A percentile compares a stretch with the other conserved stretches of the same genome.
Conservation (phyloP, 2,888 invertebrate species). For the Trissonchulus sp. region DNA sequence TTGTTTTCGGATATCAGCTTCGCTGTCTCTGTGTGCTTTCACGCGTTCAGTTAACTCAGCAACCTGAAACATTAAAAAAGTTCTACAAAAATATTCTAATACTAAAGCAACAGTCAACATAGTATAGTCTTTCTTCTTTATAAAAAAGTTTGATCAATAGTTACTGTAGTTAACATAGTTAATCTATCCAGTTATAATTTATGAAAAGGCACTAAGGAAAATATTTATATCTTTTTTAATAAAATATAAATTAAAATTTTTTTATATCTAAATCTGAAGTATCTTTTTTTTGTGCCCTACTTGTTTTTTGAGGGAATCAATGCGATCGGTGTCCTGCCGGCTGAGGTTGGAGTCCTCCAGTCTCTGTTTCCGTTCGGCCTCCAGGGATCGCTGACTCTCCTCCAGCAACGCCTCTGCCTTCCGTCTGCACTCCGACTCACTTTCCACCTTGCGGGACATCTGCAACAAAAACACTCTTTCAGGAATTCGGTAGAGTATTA, state of each 20-base stretch:
- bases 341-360: neutral
- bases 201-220: too few species aligned
- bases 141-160: too few species aligned
- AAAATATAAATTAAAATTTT: too few species aligned
- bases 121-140: too few species aligned
- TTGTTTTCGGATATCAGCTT: neutral
- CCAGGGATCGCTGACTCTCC: neutral
- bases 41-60: slow-evolving; percentile 22
- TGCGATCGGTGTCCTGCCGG: neutral
- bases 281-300: too few species aligned
- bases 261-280: too few species aligned
- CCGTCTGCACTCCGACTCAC: slow-evolving; percentile 2
- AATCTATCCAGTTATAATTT: too few species aligned
- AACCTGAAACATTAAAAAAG: slow-evolving; percentile 16
- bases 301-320: slow-evolving; percentile 8
- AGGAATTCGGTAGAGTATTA: too few species aligned
- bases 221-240: too few species aligned
- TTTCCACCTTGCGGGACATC: slow-evolving; percentile 21
- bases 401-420: slow-evolving; percentile 6
- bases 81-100: neutral
- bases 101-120: too few species aligned
- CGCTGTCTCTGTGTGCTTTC: neutral
- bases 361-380: slow-evolving; percentile 18
- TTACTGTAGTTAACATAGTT: too few species aligned
- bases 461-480: neutral